These are phyloP conservation scores for Phaethon lepturus DNA, from an alignment of 2,113 vertebrate species.

Conservation along the genomic window DNA sequence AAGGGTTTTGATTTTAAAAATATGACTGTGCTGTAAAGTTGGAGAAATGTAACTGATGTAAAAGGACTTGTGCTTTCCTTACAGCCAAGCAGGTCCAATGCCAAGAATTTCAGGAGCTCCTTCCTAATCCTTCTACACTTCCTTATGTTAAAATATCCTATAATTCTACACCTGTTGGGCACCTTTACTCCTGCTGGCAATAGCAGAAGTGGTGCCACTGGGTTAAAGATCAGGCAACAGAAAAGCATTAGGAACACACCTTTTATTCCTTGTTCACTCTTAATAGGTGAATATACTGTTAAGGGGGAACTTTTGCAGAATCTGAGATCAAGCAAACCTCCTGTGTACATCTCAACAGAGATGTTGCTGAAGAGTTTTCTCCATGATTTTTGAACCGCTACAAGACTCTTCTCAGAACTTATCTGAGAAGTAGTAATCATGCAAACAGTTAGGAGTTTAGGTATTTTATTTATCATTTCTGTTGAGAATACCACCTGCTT, in stretches of 20 bases:
- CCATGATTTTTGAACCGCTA: background rate
- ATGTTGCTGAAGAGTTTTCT: background rate
- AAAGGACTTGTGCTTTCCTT: background rate
- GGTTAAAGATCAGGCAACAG: background rate
- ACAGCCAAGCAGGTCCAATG: background rate
- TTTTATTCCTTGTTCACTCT: background rate
- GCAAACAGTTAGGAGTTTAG: background rate
- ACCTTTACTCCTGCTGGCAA: background rate
- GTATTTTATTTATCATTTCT: background rate
- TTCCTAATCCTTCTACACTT: background rate
- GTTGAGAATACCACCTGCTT: conserved; percentile 2
- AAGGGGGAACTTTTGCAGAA: background rate
- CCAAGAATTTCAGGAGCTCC: background rate
- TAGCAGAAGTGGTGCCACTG: background rate
- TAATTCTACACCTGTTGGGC: background rate
- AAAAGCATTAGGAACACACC: background rate
- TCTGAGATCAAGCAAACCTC: background rate
- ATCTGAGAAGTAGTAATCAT: background rate
- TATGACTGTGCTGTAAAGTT: background rate
- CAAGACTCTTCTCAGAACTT: background rate
- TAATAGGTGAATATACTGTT: background rate
- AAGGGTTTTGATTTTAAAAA: background rate
- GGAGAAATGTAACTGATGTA: background rate
- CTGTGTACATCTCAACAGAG: background rate
- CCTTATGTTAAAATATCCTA: too few relatives aligned